These are phyloP conservation scores for Xanthorhoe designata DNA, from an alignment of 2,888 invertebrate species.

Conservation along the genomic window DNA sequence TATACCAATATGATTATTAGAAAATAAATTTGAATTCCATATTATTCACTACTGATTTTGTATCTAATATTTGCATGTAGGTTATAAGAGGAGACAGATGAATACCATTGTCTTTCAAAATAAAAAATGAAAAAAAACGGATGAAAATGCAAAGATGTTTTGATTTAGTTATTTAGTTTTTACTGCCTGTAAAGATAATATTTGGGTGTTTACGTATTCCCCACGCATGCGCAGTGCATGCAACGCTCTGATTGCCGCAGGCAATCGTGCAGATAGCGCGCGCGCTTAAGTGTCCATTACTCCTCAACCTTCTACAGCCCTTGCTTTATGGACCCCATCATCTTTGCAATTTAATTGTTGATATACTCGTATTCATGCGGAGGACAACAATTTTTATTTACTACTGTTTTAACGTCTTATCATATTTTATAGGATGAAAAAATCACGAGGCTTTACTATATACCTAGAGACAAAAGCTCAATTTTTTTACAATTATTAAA, in stretches of 20 bases:
- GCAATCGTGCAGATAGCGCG: slow-evolving; percentile 56
- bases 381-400: not conserved
- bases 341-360: not conserved
- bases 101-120: too few relatives aligned
- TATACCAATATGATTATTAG: not conserved
- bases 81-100: too few relatives aligned
- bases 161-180: not conserved
- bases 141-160: not conserved
- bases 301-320: slow-evolving; percentile 41
- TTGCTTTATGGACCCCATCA: slow-evolving; percentile 28
- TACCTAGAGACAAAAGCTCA: too few relatives aligned
- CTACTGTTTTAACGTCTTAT: not conserved
- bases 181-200: not conserved
- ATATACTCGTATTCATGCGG: slow-evolving; percentile 1
- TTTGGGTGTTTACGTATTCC: slow-evolving; percentile 41
- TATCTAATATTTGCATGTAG: too few relatives aligned
- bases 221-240: slow-evolving; percentile 53
- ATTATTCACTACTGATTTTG: too few relatives aligned
- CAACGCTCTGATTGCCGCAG: slow-evolving; percentile 61
- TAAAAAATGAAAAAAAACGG: too few relatives aligned
- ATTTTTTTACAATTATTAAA: too few relatives aligned
- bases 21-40: too few relatives aligned
- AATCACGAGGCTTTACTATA: too few relatives aligned
- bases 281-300: slow-evolving; percentile 56
- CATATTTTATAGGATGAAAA: too few relatives aligned